Evolutionary conservation across 1,140 invertebrate genomes (phyloP).

Genomic region (Dolichoris vasculosae): DNA sequence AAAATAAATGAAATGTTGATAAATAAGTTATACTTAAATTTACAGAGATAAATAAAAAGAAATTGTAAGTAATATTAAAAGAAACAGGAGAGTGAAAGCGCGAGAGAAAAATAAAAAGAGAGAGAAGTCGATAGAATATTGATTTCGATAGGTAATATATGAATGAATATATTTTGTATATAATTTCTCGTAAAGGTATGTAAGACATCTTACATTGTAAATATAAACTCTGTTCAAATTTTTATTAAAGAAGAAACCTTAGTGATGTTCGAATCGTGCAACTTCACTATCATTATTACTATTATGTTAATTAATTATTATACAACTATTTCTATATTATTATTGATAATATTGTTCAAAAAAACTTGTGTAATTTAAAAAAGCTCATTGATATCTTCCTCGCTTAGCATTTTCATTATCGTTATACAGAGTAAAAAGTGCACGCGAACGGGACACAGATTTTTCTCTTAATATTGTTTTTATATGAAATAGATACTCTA

Average conservation of each 20-base stretch:
- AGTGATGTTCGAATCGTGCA: slow-evolving; percentile 64
- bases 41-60: slow-evolving; percentile 61
- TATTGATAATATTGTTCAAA: slow-evolving; percentile 47
- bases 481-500: slow-evolving; percentile 65
- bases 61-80: slow-evolving; percentile 61
- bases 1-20: slow-evolving; percentile 60
- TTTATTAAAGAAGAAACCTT: slow-evolving; percentile 65
- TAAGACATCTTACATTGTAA: slow-evolving; percentile 66
- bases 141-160: slow-evolving; percentile 73
- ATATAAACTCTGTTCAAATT: slow-evolving; percentile 69
- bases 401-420: slow-evolving; percentile 53
- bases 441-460: background rate
- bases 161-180: slow-evolving; percentile 74
- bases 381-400: slow-evolving; percentile 60
- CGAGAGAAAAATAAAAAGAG: slow-evolving; percentile 29
- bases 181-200: slow-evolving; percentile 72
- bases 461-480: slow-evolving; percentile 62
- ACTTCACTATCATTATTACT: slow-evolving; percentile 64
- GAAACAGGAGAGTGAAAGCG: slow-evolving; percentile 53
- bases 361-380: slow-evolving; percentile 60
- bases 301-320: slow-evolving; percentile 65
- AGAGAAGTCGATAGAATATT: slow-evolving; percentile 63
- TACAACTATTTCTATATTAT: slow-evolving; percentile 53
- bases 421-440: background rate
- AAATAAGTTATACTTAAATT: slow-evolving; percentile 63